phyloP scores from a whole-genome alignment of 2,113 vertebrate species.

The Tychaedon coryphoeus region DNA sequence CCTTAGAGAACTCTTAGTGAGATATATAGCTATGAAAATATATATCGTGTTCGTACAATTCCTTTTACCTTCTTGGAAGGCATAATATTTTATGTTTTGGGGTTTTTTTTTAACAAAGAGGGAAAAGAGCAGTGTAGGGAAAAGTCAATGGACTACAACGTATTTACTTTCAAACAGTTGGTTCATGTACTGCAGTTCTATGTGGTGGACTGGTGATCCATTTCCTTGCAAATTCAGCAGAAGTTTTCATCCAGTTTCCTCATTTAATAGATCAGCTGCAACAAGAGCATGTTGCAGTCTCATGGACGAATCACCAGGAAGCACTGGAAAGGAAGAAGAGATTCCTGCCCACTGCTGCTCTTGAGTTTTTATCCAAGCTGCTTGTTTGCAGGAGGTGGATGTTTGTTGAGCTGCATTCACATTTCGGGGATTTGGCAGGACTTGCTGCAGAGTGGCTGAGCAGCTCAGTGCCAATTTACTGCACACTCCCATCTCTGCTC shows the following conservation, averaged over 20 bases:
- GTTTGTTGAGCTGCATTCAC: not conserved
- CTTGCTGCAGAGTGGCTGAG: not conserved
- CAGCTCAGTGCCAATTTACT: not conserved
- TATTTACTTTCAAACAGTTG: not conserved
- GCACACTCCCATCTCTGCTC: not conserved
- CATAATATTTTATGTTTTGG: not conserved
- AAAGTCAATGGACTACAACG: not conserved
- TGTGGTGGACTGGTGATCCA: not conserved
- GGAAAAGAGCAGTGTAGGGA: not conserved
- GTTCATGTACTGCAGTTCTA: not conserved
- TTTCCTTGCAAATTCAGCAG: not conserved
- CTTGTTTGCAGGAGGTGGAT: not conserved
- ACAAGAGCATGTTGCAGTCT: not conserved
- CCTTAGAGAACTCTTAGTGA: not conserved
- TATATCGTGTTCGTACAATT: not conserved
- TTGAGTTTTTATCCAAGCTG: not conserved
- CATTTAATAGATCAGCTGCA: not conserved
- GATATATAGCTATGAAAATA: not conserved
- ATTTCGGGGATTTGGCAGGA: not conserved
- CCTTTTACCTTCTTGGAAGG: not conserved
- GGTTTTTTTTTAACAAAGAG: not conserved
- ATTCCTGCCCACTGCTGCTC: not conserved
- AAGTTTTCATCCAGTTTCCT: not conserved
- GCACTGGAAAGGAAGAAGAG: not conserved
- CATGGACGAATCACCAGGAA: not conserved